phyloP scores from a whole-genome alignment of 2,888 invertebrate species.

The Geotrupes spiniger region DNA sequence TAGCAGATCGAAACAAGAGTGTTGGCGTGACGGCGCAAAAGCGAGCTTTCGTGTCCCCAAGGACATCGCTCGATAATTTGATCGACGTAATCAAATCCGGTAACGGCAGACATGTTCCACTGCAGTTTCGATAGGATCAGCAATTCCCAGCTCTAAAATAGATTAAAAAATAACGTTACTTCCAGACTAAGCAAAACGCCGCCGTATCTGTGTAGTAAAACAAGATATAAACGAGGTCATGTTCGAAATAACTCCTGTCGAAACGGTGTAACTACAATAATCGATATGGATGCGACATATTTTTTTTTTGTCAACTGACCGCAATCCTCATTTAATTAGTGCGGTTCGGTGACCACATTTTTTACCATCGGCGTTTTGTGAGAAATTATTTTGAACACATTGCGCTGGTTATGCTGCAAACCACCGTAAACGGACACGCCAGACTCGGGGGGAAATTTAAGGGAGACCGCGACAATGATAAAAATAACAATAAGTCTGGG shows the following conservation, averaged over 20 bases:
- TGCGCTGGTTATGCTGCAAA: background rate
- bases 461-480: constrained; percentile 9
- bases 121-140: constrained; percentile 70
- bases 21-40: constrained; percentile 70
- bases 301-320: constrained; percentile 14
- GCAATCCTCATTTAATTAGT: constrained; percentile 16
- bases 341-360: constrained; percentile 22
- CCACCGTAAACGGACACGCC: background rate
- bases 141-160: constrained; percentile 74
- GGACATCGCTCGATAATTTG: constrained; percentile 68
- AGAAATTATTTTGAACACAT: constrained; percentile 12
- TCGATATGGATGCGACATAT: too few species aligned
- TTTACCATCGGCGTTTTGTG: constrained; percentile 12
- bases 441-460: constrained; percentile 3
- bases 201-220: background rate
- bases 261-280: too few species aligned
- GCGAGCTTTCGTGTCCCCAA: constrained; percentile 59
- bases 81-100: constrained; percentile 80
- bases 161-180: background rate
- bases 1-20: constrained; percentile 76
- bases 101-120: constrained; percentile 78
- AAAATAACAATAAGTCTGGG: constrained; percentile 17
- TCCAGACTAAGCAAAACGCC: constrained; percentile 1
- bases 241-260: too few species aligned
- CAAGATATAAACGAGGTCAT: background rate